Evolutionary conservation across 2,113 vertebrate genomes (phyloP), one percentile per base, ranked within the genome.

Genomic region (Sorex araneus): DNA sequence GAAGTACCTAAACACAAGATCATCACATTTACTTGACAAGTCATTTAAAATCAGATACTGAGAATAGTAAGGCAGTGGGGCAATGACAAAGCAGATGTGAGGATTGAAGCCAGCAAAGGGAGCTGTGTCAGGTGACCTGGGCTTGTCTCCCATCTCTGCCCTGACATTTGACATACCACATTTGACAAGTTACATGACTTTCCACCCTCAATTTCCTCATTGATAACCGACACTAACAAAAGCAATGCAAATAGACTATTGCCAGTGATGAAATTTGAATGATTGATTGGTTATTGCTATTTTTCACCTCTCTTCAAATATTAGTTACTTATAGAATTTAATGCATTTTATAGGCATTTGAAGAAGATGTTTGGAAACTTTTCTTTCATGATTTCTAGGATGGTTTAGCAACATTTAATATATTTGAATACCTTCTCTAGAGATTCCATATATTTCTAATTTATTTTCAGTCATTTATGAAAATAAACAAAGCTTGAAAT

Each of bases 401-500:
- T 78, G 25, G 60, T 43, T 83, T 40, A 87, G 9, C 43, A 67
- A 40, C 27, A 78, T 70, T 23, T 34, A 67, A 32, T 77, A 12
- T 75, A 6, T 30, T 47, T 57, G 66, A 32, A 54, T 64, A 10
- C 28, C 34, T 71, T 82, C 21, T 93, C 86, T 54, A 66, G 71
- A 28, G n/a, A 43, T 57, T 67, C 2, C 11, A 32, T 87, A 25
- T 69, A 93, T 70, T 86, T 64, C 18, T 4, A 40, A 40, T 40
- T 63, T 83, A 70, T 83, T 67, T 88, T 78, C 66, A 66, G 32
- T 40, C 28, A 81, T 30, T 73, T 75, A 32, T 70, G 27, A 88
- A 67, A 84, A 40, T 40, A 7, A 40, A 84, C 12, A 21, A 88
- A 73, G 45, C 54, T 92, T 85, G 36, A 94, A 95, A 84, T 76